Evolutionary conservation across 2,888 invertebrate species (phyloP), one percentile per base, ranked within the genome.

Genomic region (Clanis bilineata): DNA sequence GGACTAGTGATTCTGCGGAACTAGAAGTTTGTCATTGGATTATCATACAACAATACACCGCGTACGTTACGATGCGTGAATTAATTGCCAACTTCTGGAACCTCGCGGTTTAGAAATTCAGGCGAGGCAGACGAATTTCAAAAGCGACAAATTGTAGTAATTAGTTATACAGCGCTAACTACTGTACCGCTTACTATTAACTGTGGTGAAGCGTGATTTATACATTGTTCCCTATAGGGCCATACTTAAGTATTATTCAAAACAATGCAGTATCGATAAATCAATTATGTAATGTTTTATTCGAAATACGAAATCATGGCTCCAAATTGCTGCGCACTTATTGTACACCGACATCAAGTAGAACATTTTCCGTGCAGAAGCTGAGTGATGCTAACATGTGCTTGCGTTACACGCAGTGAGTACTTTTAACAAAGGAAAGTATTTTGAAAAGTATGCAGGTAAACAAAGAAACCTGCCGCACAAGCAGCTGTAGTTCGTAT

Each of bases 361-460:
- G 55, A 61, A 43, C 41, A 55, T 61, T 60, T 38, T 45, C 38
- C 39, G 28, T 22, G 23, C 28, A 61, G 58, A 36, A 38, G 23
- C 38, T 58, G 38, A 45, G n/a, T 32, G 45, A 58, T 38, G 55
- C 44, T 44, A 43, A 55, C 66, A 64, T 67, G 63, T 68, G 68
- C 72, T 68, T 74, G 75, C 80, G 77, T 79, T 76, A 79, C 80
- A 81, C 80, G 82, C 80, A 79, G 83, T 77, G 85, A 88, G 82
- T 84, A 82, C 80, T 85, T 83, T 73, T 70, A 86, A 90, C 90
- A 90, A 91, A 89, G 87, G 90, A 82, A 86, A 86, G 85, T 86
- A 87, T 87, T 87, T 82, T 77, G 83, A 83, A 86, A 88, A 88
- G 89, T 89, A 90, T 83, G 85, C 77, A 83, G 79, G 82, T 82